A percentile compares a stretch with the other conserved stretches of the same genome.
phyloP scores from a whole-genome alignment of 2,797 vertebrate genomes.

The Sus cebifrons region DNA sequence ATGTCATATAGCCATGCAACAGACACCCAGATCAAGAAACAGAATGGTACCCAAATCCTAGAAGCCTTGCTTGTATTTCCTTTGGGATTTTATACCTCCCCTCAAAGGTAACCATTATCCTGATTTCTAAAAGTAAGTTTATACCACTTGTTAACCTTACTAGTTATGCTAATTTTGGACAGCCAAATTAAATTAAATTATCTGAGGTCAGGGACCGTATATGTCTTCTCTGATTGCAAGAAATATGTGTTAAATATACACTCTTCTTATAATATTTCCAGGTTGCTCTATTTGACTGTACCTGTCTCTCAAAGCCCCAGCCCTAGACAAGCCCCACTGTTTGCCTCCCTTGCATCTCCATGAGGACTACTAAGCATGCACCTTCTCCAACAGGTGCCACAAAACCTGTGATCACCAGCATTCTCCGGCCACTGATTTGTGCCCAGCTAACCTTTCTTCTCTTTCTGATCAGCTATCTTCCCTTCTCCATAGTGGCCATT shows the following conservation, averaged over 20 bases:
- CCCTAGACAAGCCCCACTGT: neutral
- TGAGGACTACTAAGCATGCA: neutral
- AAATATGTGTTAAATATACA: neutral
- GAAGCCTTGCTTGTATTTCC: neutral
- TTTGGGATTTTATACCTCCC: neutral
- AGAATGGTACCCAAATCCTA: neutral
- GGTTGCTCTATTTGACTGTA: neutral
- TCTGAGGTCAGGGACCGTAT: neutral
- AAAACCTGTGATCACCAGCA: neutral
- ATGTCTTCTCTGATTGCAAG: neutral
- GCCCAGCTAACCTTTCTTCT: neutral
- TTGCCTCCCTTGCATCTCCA: neutral
- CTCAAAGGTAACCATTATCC: neutral
- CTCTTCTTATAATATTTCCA: neutral
- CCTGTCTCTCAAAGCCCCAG: neutral
- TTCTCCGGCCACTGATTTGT: neutral
- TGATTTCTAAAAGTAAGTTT: conserved; percentile 10
- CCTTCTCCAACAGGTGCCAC: neutral
- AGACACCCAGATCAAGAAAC: conserved; percentile 1
- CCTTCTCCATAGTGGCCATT: neutral
- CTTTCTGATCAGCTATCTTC: neutral
- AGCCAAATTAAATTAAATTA: conserved; percentile 30
- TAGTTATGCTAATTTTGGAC: neutral
- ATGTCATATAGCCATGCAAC: neutral
- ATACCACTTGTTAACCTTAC: neutral